phyloP scores from a whole-genome alignment of 2,113 vertebrate species.

The Nothobranchius furzeri region DNA sequence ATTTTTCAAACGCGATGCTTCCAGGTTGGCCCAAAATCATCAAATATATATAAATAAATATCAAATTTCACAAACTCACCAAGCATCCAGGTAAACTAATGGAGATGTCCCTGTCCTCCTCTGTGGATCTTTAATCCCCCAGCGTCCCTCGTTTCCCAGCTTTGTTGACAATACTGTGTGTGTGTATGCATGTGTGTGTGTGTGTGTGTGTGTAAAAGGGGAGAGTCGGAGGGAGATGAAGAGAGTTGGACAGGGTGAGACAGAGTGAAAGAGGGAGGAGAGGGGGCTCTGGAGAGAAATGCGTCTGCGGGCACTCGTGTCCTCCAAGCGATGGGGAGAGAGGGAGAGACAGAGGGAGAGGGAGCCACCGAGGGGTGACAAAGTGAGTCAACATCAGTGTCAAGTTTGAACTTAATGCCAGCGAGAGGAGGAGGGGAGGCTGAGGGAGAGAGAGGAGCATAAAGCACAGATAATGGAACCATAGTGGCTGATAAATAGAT shows the following conservation, averaged over 20 bases:
- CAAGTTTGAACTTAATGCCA: slow-evolving; percentile 86
- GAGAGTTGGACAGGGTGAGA: slow-evolving; percentile 74
- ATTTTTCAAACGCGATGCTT: not conserved
- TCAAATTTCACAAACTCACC: slow-evolving; percentile 64
- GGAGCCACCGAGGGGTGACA: slow-evolving; percentile 76
- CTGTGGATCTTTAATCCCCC: slow-evolving; percentile 60
- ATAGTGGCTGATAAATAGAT: slow-evolving; percentile 69
- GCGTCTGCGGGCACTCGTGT: slow-evolving; percentile 81
- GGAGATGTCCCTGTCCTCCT: slow-evolving; percentile 49
- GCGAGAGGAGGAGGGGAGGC: slow-evolving; percentile 74
- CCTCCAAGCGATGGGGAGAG: slow-evolving; percentile 73
- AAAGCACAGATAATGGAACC: slow-evolving; percentile 75
- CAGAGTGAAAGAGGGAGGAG: slow-evolving; percentile 71
- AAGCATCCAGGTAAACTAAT: slow-evolving; percentile 40
- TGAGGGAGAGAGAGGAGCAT: slow-evolving; percentile 71
- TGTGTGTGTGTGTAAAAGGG: slow-evolving; percentile 46
- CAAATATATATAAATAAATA: not conserved
- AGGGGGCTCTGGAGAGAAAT: slow-evolving; percentile 77
- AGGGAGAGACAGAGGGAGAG: slow-evolving; percentile 51
- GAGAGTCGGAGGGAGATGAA: slow-evolving; percentile 67
- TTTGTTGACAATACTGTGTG: slow-evolving; percentile 77
- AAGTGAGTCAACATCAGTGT: slow-evolving; percentile 85
- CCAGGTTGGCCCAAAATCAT: not conserved
- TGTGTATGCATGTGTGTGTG: slow-evolving; percentile 16
- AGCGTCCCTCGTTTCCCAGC: slow-evolving; percentile 67